Percentiles rank a stretch among this genome's conserved stretches.
phyloP scores from a whole-genome alignment of 2,797 vertebrate genomes.

The Liasis olivaceus region DNA sequence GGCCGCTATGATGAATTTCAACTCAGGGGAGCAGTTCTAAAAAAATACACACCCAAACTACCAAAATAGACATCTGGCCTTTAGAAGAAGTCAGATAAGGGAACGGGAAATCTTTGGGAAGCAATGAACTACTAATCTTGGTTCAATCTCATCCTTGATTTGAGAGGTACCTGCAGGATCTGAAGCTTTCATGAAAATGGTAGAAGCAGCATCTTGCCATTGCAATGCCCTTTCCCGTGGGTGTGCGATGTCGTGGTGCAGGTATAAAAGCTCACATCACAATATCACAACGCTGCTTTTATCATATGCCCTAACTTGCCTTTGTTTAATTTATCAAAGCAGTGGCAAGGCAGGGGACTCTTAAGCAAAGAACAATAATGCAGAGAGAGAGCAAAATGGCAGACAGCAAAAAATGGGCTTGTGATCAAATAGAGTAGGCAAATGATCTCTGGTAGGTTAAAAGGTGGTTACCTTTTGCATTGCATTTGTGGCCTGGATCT shows the following conservation, averaged over 20 bases:
- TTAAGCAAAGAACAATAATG: conserved; percentile 54
- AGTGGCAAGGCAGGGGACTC: conserved; percentile 13
- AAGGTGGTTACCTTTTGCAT: conserved; percentile 30
- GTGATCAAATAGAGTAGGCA: conserved; percentile 28
- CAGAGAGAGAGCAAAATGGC: conserved; percentile 29
- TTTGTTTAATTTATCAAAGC: background rate
- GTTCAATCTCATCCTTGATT: background rate
- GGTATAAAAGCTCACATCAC: background rate
- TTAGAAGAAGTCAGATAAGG: background rate
- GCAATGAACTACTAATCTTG: no score
- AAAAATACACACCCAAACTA: background rate
- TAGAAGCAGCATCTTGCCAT: background rate
- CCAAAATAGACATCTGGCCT: no score
- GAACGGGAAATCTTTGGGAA: background rate
- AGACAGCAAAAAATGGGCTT: conserved; percentile 30
- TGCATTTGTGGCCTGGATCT: conserved; percentile 22
- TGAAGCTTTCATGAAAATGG: background rate
- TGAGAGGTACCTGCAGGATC: background rate
- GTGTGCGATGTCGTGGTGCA: background rate
- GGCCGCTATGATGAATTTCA: background rate
- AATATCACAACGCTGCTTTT: background rate
- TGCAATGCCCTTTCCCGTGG: background rate
- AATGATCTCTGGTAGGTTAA: conserved; percentile 44
- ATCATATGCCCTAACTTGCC: background rate
- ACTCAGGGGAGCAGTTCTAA: background rate